Percentiles rank a stretch among this genome's conserved stretches.
phyloP scores from a whole-genome alignment of 1,140 invertebrate genomes.

The Vanessa tameamea region DNA sequence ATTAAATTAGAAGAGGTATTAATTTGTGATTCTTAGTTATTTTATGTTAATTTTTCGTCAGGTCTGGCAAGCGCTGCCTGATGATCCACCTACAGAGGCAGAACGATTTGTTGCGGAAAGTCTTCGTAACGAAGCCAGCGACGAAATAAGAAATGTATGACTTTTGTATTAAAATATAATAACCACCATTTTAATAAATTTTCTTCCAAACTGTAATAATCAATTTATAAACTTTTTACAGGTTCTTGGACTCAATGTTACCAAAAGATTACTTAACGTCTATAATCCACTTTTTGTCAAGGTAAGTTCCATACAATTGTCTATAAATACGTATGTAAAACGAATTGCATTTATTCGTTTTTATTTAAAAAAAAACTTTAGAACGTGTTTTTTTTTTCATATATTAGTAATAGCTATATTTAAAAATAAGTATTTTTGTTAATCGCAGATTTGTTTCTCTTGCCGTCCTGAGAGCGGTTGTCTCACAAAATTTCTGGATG shows the following conservation, averaged over 20 bases:
- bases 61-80: conserved; percentile 61
- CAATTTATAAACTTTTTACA: conserved; percentile 35
- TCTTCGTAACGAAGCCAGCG: conserved; percentile 50
- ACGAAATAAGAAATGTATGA: conserved; percentile 58
- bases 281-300: conserved; percentile 54
- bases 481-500: conserved; percentile 47
- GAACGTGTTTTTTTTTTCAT: not conserved
- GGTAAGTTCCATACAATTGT: conserved; percentile 17
- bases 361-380: not conserved
- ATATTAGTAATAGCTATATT: not conserved
- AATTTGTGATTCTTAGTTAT: too few relatives aligned
- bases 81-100: conserved; percentile 37
- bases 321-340: too few relatives aligned
- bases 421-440: conserved; percentile 9
- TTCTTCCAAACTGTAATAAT: too few relatives aligned
- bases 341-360: too few relatives aligned
- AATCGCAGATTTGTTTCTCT: conserved; percentile 50
- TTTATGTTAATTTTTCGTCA: conserved; percentile 31
- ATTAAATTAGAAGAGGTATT: too few relatives aligned
- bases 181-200: too few relatives aligned
- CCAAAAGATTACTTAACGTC: conserved; percentile 56
- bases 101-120: conserved; percentile 50
- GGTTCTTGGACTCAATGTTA: conserved; percentile 63
- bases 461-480: conserved; percentile 46
- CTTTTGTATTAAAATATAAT: not conserved